Base-by-base conservation (phyloP, 1,140 invertebrate species). In the Himalopsyche phryganea region DNA sequence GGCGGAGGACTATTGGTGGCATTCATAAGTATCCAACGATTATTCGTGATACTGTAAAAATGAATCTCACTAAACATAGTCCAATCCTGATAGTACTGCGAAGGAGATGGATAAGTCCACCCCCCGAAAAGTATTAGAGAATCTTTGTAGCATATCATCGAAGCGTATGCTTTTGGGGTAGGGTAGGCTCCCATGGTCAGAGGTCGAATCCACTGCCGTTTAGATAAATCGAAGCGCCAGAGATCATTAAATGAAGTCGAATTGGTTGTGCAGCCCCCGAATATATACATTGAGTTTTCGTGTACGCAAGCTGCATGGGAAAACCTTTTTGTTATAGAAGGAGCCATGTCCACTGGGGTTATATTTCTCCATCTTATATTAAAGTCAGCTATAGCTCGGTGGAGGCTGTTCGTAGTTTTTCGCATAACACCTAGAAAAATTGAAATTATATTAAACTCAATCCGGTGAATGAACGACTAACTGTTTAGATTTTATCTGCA, bases 201-300 rank as follows among this genome's bases (percentile, higher is more conserved):
- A 0, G 89, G 87, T 66, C 91, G 80, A 5, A 85, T 78, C 94
- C 94, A 97, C 64, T 85, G 80, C 68, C 92, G 80, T 41, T 83
- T 87, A 6, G 89, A 87, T 40, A 98, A 80, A 80, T 98, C 91
- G 71, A 98, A 86, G 63, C 83, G 82, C 96, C 96, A 98, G 6
- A 98, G 79, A 79, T 98, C 96, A 81, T 98, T 98, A 67, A 98
- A 98, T 7, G 95, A 94, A 14, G 96, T 98, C 66, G 88, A 89
- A 33, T 91, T 89, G 23, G 90, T 89, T n/a, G 94, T 96, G 65
- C 92, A 96, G 1, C 96, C 96, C 44, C 95, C 95, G 83, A 98
- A 98, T 23, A 98, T 84, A 72, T 92, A 98, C 91, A 98, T 91
- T 1, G 83, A 88, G 74, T 90, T 90, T 45, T 84, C 83, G 71